Evolutionary conservation across 2,113 vertebrate genomes (phyloP).

Genomic region (Calyptommatus sinebrachiatus): DNA sequence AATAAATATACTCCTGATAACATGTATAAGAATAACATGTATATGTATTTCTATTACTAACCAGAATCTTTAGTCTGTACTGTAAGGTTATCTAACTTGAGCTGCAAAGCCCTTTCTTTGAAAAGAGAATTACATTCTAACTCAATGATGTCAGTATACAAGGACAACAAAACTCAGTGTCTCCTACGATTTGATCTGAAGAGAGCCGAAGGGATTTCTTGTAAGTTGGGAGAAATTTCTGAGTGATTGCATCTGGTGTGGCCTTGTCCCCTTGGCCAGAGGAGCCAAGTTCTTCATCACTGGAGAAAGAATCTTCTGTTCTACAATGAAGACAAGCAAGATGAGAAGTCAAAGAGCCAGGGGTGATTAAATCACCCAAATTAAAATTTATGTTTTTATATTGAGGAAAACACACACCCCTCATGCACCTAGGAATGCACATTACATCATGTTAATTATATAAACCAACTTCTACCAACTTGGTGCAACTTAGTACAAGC

Average conservation of each 20-base stretch:
- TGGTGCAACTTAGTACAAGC: too few relatives aligned
- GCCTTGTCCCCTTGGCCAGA: slow-evolving; percentile 28
- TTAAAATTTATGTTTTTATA: neutral
- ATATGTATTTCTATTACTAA: neutral
- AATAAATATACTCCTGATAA: neutral
- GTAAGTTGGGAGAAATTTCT: slow-evolving; percentile 60
- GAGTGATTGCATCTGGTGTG: slow-evolving; percentile 5
- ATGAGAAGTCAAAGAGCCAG: neutral
- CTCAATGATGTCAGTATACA: too few relatives aligned
- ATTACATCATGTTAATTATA: neutral
- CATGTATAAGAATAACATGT: too few relatives aligned
- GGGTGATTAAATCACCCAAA: neutral
- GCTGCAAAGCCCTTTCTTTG: neutral
- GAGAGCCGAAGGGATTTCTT: slow-evolving; percentile 90
- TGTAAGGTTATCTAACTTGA: neutral
- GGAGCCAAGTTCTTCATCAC: slow-evolving; percentile 58
- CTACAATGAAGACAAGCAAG: slow-evolving; percentile 43
- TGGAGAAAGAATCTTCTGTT: slow-evolving; percentile 63
- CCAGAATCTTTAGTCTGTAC: too few relatives aligned
- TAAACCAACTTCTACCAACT: neutral
- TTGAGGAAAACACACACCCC: neutral
- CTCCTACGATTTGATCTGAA: slow-evolving; percentile 85
- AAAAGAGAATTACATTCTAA: neutral
- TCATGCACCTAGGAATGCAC: neutral
- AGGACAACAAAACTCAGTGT: neutral